Evolutionary conservation across 2,888 invertebrate species (phyloP), one percentile per base, ranked within the genome.

Genomic region (Cryptus viduatorius): DNA sequence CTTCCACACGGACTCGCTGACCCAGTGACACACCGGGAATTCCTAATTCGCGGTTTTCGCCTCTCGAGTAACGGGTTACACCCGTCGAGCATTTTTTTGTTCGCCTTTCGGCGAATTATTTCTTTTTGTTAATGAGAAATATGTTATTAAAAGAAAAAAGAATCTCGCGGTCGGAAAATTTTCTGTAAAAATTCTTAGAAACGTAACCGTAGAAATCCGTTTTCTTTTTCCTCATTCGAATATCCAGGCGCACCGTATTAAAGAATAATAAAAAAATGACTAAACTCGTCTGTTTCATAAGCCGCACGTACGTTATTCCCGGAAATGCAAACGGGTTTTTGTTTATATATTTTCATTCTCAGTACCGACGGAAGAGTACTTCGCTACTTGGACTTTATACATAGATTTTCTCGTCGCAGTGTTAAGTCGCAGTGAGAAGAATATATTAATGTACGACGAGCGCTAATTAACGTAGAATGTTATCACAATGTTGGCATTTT

Each of bases 1-100:
- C 29, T 50, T 71, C 42, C 5, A 19, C 56, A 10, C 19, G 37
- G 37, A 4, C 37, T 37, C 67, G 19, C 14, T 67, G 71, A 76
- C 75, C 72, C 53, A 56, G 50, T 68, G 67, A 65, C 71, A 71
- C 59, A 76, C 44, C 61, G 56, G 67, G 16, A 83, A 80, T 72
- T 71, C 44, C 46, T 31, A 44, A 65, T 31, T 50, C 48, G 75
- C 12, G 12, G 50, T 69, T 75, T 31, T 3, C 29, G 59, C 59
- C 42, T 24, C 59, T 8, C 59, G 59, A 2, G 4, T 16, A 29
- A 14, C 42, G 14, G 29, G 14, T 3, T 14, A 31, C 37, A 24
- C 8, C 53, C 5, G 31, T 12, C n/a, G 42, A 24, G 24, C 1
- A 59, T 56, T 19, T 19, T 46, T 46, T 1, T 46, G 10, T 19